Percentiles rank a stretch among this genome's conserved stretches.
Conservation (phyloP, 2,888 invertebrate genomes). For the Drosophila fungiperda region DNA sequence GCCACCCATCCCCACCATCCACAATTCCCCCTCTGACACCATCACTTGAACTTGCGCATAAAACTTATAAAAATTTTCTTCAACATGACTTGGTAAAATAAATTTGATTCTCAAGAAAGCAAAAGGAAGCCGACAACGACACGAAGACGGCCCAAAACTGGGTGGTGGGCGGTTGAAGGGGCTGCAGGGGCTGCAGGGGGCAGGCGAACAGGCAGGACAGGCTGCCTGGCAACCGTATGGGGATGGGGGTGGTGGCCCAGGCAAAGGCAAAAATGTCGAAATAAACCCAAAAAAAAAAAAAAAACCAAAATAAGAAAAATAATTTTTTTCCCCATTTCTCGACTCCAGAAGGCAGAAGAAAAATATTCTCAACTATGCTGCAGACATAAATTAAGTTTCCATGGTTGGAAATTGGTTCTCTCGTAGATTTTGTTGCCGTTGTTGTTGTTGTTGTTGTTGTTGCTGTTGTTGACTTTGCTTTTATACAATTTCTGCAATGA, state of each 20-base stretch:
- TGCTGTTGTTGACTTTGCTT: constrained; percentile 80
- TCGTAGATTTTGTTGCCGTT: constrained; percentile 56
- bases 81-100: constrained; percentile 84
- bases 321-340: constrained; percentile 65
- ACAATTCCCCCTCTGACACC: constrained; percentile 39
- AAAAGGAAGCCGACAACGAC: constrained; percentile 64
- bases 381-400: constrained; percentile 85
- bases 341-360: constrained; percentile 68
- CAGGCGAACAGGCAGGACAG: constrained; percentile 34
- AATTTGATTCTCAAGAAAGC: constrained; percentile 84
- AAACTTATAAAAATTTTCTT: constrained; percentile 84
- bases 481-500: constrained; percentile 72
- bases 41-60: constrained; percentile 74
- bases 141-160: constrained; percentile 49
- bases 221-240: constrained; percentile 64
- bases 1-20: constrained; percentile 14
- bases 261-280: constrained; percentile 71
- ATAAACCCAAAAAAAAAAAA: constrained; percentile 70
- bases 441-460: constrained; percentile 30
- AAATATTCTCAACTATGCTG: constrained; percentile 84
- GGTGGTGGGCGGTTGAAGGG: not conserved
- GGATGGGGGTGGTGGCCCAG: constrained; percentile 31
- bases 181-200: constrained; percentile 3
- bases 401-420: constrained; percentile 85
- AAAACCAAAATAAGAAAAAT: constrained; percentile 44